Evolutionary conservation across 2,797 vertebrate genomes (phyloP).

Genomic region (Fundulus diaphanus): DNA sequence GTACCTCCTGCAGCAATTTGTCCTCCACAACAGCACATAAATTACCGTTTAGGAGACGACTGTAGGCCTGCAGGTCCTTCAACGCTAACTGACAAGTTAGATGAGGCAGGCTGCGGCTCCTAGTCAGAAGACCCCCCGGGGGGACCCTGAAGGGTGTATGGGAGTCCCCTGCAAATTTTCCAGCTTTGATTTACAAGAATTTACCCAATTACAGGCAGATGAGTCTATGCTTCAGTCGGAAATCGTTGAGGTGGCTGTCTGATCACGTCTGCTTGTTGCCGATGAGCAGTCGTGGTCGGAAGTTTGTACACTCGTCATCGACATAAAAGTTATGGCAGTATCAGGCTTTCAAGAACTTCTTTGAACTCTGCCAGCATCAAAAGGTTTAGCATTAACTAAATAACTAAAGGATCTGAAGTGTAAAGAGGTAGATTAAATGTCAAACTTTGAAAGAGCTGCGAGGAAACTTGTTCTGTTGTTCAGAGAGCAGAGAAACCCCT

Average conservation of each 20-base stretch:
- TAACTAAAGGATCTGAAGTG: neutral
- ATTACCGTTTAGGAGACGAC: constrained; percentile 67
- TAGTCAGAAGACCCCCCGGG: constrained; percentile 9
- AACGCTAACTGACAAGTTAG: constrained; percentile 37
- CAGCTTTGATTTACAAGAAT: constrained; percentile 53
- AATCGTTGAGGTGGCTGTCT: constrained; percentile 24
- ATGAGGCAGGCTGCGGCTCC: neutral
- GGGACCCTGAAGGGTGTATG: constrained; percentile 22
- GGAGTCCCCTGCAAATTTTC: constrained; percentile 40
- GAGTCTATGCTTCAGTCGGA: constrained; percentile 27
- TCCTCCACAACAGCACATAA: constrained; percentile 71
- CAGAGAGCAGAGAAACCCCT: neutral
- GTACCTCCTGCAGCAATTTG: constrained; percentile 77
- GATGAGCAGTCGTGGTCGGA: constrained; percentile 8
- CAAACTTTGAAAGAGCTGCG: neutral
- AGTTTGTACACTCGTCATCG: constrained; percentile 1
- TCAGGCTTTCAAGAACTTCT: neutral
- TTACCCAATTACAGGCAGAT: constrained; percentile 43
- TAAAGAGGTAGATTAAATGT: neutral
- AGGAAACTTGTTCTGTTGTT: neutral
- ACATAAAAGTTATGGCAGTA: neutral
- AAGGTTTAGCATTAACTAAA: neutral
- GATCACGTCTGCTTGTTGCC: constrained; percentile 17
- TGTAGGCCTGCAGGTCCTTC: constrained; percentile 15
- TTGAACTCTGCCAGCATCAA: neutral